Percentiles rank a stretch among this genome's conserved stretches.
phyloP scores from a whole-genome alignment of 2,113 vertebrate species.

The Marmota monax region DNA sequence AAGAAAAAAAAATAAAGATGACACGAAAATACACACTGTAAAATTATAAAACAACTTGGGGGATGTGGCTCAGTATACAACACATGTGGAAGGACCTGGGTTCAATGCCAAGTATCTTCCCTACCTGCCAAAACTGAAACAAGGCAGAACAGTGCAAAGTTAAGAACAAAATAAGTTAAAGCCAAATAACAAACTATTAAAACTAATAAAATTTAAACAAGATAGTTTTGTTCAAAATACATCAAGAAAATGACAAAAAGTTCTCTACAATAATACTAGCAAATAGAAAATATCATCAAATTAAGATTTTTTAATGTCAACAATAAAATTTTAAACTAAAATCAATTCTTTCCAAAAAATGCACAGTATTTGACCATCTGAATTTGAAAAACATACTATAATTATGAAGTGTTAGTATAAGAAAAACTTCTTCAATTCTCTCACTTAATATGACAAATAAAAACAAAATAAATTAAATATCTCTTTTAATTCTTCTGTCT shows the following conservation, averaged over 20 bases:
- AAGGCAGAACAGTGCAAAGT: not conserved
- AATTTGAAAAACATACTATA: not conserved
- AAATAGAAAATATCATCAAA: not conserved
- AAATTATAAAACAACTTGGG: too few species aligned
- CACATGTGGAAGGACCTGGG: rapidly evolving
- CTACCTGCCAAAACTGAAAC: not conserved
- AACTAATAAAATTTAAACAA: not conserved
- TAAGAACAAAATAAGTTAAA: not conserved
- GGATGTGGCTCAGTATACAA: not conserved
- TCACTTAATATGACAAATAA: not conserved
- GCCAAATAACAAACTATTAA: not conserved
- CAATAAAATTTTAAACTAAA: not conserved
- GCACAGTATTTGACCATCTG: not conserved
- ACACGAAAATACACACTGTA: not conserved
- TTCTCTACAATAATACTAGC: not conserved
- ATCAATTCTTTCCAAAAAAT: not conserved
- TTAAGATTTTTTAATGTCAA: not conserved
- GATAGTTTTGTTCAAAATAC: not conserved
- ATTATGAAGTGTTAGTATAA: not conserved
- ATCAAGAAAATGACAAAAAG: not conserved
- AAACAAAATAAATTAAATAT: not conserved
- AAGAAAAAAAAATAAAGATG: not conserved
- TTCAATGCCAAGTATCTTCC: not conserved
- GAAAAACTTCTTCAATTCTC: not conserved
- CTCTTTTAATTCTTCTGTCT: not conserved